phyloP scores from a whole-genome alignment of 2,113 vertebrate genomes.

The Serilophus lunatus region DNA sequence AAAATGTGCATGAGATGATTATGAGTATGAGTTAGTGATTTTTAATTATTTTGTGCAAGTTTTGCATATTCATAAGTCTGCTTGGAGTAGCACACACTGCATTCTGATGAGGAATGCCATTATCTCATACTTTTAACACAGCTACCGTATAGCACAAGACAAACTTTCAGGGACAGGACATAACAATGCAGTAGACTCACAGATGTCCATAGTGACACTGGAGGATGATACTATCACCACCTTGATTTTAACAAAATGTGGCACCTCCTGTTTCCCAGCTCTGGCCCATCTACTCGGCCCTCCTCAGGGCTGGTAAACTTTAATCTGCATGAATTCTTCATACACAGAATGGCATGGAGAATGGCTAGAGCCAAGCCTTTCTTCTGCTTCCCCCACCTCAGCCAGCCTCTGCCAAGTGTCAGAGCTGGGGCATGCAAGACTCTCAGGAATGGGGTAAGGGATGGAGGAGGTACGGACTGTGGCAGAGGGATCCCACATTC shows the following conservation, averaged over 20 bases:
- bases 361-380: background rate
- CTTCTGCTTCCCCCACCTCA: background rate
- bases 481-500: background rate
- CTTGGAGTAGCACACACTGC: background rate
- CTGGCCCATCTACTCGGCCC: background rate
- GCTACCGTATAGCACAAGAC: background rate
- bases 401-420: background rate
- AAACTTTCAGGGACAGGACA: background rate
- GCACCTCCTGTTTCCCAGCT: background rate
- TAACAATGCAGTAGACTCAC: background rate
- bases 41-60: constrained; percentile 51
- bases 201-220: background rate
- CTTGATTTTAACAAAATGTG: background rate
- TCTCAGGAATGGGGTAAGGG: background rate
- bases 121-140: background rate
- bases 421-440: background rate
- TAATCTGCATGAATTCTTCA: background rate
- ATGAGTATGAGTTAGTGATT: constrained; percentile 38
- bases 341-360: accelerated
- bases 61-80: constrained; percentile 58
- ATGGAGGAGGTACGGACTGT: background rate
- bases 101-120: constrained; percentile 14
- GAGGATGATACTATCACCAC: background rate
- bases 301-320: background rate
- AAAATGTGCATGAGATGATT: constrained; percentile 31